phyloP scores from a whole-genome alignment of 2,113 vertebrate species.

The Neolamprologus falcicula region DNA sequence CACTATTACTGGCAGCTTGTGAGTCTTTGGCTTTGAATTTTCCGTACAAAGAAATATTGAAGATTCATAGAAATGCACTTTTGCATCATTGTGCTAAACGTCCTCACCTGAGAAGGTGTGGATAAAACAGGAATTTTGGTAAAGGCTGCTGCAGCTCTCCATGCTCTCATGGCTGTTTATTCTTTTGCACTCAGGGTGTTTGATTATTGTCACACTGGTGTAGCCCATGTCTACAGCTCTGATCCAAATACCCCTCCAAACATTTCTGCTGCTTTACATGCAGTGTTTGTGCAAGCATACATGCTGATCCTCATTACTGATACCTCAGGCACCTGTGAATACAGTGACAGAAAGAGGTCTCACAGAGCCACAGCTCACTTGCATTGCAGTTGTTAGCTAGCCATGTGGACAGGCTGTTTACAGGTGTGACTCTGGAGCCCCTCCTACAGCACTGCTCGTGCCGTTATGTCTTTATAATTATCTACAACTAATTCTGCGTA shows the following conservation, averaged over 20 bases:
- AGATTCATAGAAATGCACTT: neutral
- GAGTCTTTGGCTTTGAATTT: neutral
- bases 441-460: neutral
- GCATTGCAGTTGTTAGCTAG: neutral
- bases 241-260: neutral
- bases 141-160: neutral
- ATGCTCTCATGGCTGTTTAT: neutral
- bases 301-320: neutral
- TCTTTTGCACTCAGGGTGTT: neutral
- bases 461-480: neutral
- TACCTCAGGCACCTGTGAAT: neutral
- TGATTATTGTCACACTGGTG: neutral
- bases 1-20: neutral
- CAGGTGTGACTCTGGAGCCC: neutral
- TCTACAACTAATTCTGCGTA: neutral
- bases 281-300: neutral
- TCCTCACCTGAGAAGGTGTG: neutral
- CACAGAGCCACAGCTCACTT: neutral
- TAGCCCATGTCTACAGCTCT: neutral
- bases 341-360: neutral
- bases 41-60: neutral
- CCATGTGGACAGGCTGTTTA: neutral
- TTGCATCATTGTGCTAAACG: neutral
- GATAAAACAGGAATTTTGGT: neutral
- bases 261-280: neutral